Evolutionary conservation across 2,113 vertebrate species (phyloP), one percentile per base, ranked within the genome.

Genomic region (Lates calcarifer): DNA sequence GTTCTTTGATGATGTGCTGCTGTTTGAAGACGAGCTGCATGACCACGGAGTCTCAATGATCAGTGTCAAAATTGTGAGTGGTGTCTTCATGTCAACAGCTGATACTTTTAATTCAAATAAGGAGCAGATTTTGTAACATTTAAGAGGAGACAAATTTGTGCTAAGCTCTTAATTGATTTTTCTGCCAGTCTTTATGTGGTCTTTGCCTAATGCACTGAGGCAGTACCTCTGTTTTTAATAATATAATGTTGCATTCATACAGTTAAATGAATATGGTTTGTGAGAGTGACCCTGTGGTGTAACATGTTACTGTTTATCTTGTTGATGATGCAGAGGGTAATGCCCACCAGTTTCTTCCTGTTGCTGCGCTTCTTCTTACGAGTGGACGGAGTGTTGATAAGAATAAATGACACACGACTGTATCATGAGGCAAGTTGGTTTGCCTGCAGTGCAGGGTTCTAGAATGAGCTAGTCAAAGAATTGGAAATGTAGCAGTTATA

Each of bases 21-120:
- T 99, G 41, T 99, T 99, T 90, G 98, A 99, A 89, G 98, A 99
- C 1, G 98, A 99, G 84, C 96, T 99, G 65, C 98, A 99, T 3
- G 98, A 99, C 92, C 98, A 99, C 18, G 98, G 98, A 47, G 98
- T 99, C 60, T 99, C 98, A 24, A 98, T 96, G 93, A 91, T 99
- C 76, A 98, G 96, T 67, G 98, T 96, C 47, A 99, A 99, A 95
- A 97, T 99, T 79, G 98, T 99, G 69, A 96, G 98, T 96, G 78
- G 2, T 41, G 4, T 15, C 18, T 65, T 2, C 4, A 5, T 45
- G 8, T 43, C 15, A 15, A 65, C 15, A 18, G 22, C 6, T 66
- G 3, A 68, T 76, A 14, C 35, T 17, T 2, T 15, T 37, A 11
- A 47, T 35, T 1, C 13, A 33, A 26, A 29, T n/a, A 0, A 47